Conservation (phyloP, 2,888 invertebrate species). For the Noctua janthina region DNA sequence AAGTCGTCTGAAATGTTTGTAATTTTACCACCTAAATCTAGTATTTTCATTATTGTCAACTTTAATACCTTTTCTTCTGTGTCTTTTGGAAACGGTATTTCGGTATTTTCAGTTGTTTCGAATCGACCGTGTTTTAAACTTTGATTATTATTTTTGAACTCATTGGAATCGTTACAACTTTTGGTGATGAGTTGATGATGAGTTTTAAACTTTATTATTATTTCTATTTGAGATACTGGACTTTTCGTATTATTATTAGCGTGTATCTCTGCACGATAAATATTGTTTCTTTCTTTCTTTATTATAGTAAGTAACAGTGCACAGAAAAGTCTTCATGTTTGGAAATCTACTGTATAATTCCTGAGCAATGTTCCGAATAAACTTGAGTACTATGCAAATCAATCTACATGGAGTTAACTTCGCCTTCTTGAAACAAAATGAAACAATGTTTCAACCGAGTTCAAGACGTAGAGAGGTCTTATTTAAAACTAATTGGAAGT, state of each 20-base stretch:
- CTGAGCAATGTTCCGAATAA: constrained; percentile 26
- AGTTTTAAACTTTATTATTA: background rate
- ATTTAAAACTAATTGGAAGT: constrained; percentile 56
- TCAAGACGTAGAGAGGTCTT: constrained; percentile 38
- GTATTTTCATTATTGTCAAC: background rate
- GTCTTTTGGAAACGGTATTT: background rate
- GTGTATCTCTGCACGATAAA: background rate
- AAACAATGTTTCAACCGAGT: constrained; percentile 45
- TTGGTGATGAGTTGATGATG: background rate
- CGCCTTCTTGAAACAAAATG: constrained; percentile 39
- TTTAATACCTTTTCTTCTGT: background rate
- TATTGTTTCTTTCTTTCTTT: background rate
- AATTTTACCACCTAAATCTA: constrained; percentile 4
- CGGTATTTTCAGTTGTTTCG: too few relatives aligned
- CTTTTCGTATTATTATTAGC: background rate
- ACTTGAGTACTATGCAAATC: constrained; percentile 60
- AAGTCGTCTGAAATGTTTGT: constrained; percentile 32
- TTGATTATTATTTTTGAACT: background rate
- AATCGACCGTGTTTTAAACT: too few relatives aligned
- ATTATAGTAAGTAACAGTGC: background rate
- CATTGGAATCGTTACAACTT: background rate
- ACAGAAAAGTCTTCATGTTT: constrained; percentile 5
- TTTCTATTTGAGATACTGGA: background rate
- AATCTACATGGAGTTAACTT: constrained; percentile 44
- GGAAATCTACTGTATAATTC: constrained; percentile 26